These are phyloP conservation scores for Simalia tracyae DNA, from an alignment of 2,797 vertebrate species.

Conservation along the genomic window DNA sequence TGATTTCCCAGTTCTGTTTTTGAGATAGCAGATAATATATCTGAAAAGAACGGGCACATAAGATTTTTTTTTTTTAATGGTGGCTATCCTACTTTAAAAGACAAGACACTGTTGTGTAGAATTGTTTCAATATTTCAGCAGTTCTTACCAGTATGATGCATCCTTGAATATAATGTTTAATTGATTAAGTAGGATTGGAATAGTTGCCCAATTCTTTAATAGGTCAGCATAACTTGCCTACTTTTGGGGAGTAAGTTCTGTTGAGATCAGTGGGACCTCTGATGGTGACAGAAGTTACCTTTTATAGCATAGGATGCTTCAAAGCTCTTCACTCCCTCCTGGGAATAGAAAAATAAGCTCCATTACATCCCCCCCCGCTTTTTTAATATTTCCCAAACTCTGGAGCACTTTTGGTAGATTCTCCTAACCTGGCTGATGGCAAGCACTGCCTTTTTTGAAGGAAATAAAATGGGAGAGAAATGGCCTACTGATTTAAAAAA, in stretches of 20 bases:
- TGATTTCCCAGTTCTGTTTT: conserved; percentile 47
- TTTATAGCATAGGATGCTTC: no score
- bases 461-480: conserved; percentile 5
- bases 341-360: background rate
- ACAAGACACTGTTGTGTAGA: background rate
- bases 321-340: background rate
- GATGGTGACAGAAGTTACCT: background rate
- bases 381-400: background rate
- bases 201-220: no score
- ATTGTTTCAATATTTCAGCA: no score
- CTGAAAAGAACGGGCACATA: conserved; percentile 33
- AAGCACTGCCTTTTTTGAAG: conserved; percentile 46
- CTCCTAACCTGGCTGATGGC: rapidly evolving
- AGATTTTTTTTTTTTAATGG: background rate
- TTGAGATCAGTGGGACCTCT: background rate
- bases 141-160: no score
- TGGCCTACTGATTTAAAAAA: conserved; percentile 53
- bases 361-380: background rate
- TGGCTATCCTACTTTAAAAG: background rate
- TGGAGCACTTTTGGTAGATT: background rate
- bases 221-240: background rate
- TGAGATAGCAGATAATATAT: conserved; percentile 11
- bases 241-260: background rate
- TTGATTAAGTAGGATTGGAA: background rate
- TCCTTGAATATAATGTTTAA: background rate